A percentile compares a stretch with the other conserved stretches of the same genome.
phyloP scores from a whole-genome alignment of 1,140 invertebrate species.

The Sycobia sp. region DNA sequence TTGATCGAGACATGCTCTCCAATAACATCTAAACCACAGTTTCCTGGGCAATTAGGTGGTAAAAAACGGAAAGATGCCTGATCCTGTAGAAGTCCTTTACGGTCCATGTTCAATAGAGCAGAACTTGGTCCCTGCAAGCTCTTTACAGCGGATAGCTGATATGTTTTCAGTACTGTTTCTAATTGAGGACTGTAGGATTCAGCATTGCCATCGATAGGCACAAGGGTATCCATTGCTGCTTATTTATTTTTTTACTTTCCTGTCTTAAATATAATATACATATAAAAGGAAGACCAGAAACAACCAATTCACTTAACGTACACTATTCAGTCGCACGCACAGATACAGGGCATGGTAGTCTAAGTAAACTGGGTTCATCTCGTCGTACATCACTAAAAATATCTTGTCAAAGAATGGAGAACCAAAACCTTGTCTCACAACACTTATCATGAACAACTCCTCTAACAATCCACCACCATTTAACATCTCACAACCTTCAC shows the following conservation, averaged over 20 bases:
- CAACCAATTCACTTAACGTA: constrained; percentile 11
- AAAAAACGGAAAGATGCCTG: constrained; percentile 50
- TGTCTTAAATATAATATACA: not conserved
- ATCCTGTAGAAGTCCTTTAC: constrained; percentile 57
- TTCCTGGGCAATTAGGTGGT: constrained; percentile 44
- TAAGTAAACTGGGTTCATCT: not conserved
- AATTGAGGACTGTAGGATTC: constrained; percentile 75
- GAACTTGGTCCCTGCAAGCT: constrained; percentile 88
- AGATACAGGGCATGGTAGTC: not conserved
- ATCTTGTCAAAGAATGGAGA: not conserved
- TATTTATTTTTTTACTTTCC: too few species aligned
- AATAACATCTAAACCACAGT: constrained; percentile 38
- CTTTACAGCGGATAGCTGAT: constrained; percentile 87
- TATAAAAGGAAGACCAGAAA: constrained; percentile 22
- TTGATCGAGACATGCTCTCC: constrained; percentile 41
- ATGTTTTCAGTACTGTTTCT: constrained; percentile 91
- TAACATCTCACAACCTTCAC: not conserved
- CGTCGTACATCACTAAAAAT: not conserved
- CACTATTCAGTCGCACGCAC: constrained; percentile 2
- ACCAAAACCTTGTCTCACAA: constrained; percentile 3
- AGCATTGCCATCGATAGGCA: constrained; percentile 60
- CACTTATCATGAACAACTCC: constrained; percentile 9
- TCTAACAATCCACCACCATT: not conserved
- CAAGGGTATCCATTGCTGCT: constrained; percentile 73
- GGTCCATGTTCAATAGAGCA: constrained; percentile 62